A percentile compares a stretch with the other conserved stretches of the same genome.
Evolutionary conservation across 2,797 vertebrate genomes (phyloP).

Genomic region (Carapus acus): DNA sequence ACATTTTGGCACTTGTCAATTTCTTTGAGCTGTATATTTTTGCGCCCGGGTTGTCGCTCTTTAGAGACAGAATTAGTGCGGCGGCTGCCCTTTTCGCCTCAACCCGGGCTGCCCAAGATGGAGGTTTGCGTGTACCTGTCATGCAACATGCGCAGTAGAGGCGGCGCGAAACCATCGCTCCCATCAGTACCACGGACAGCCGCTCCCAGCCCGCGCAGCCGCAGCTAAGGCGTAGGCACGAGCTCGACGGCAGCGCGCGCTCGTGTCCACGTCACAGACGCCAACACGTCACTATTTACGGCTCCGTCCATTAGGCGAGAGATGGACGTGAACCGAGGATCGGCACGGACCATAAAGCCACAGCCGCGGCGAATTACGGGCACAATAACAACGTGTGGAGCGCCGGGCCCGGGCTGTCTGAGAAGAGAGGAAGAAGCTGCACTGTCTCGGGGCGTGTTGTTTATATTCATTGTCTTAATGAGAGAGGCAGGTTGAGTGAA

Average conservation of each 20-base stretch:
- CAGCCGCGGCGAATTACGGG: background rate
- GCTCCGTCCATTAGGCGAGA: constrained; percentile 5
- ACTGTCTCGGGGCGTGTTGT: too few relatives aligned
- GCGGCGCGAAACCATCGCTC: constrained; percentile 50
- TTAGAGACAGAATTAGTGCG: constrained; percentile 31
- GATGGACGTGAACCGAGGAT: constrained; percentile 15
- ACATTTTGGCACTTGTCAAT: constrained; percentile 54
- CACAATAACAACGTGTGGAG: background rate
- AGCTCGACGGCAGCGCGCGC: constrained; percentile 5
- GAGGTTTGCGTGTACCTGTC: constrained; percentile 73
- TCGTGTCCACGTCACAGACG: constrained; percentile 21
- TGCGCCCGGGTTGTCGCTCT: constrained; percentile 38
- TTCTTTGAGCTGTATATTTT: constrained; percentile 3
- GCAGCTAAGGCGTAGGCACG: constrained; percentile 20
- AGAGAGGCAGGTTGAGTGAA: background rate
- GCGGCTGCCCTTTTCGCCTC: constrained; percentile 66
- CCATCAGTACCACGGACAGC: constrained; percentile 59
- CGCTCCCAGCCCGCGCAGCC: constrained; percentile 33
- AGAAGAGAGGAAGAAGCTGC: too few relatives aligned
- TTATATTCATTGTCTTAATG: background rate
- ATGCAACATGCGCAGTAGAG: constrained; percentile 74
- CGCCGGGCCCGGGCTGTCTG: background rate
- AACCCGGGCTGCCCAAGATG: constrained; percentile 73
- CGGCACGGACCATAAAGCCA: constrained; percentile 11
- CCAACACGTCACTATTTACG: constrained; percentile 36